phyloP scores from a whole-genome alignment of 2,888 invertebrate genomes.

The Lordiphosa andalusiaca region DNA sequence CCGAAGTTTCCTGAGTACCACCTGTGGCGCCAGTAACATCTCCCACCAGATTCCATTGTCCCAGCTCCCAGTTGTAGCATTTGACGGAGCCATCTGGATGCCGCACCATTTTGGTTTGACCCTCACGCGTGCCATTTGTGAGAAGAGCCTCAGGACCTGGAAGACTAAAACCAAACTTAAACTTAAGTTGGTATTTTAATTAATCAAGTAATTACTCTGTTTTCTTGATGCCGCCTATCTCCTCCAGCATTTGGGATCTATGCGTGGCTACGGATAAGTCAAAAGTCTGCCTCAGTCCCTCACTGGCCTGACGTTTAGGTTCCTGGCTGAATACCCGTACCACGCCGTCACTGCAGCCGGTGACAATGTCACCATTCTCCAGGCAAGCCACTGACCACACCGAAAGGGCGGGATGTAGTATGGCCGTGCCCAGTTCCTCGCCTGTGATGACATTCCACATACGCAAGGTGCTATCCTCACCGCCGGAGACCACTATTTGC shows the following conservation, averaged over 20 bases:
- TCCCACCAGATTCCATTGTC: constrained; percentile 92
- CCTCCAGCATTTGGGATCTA: constrained; percentile 84
- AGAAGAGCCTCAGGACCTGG: constrained; percentile 90
- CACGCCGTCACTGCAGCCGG: constrained; percentile 93
- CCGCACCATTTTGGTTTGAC: constrained; percentile 91
- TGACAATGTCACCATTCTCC: constrained; percentile 93
- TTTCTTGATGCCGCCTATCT: constrained; percentile 92
- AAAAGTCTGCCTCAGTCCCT: constrained; percentile 84
- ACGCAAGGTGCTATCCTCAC: constrained; percentile 93
- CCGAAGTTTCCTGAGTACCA: constrained; percentile 84
- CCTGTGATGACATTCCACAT: constrained; percentile 85
- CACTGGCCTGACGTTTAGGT: constrained; percentile 85
- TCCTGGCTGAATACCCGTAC: constrained; percentile 92
- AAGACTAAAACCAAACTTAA: constrained; percentile 81
- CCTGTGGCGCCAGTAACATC: constrained; percentile 91
- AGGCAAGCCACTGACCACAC: constrained; percentile 93
- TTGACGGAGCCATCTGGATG: constrained; percentile 86
- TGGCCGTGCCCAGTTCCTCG: constrained; percentile 66
- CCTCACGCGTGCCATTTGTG: constrained; percentile 88
- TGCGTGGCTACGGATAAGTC: constrained; percentile 87
- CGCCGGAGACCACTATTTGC: constrained; percentile 87
- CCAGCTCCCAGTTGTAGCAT: constrained; percentile 89
- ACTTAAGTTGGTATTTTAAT: background rate
- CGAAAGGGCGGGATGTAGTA: constrained; percentile 88
- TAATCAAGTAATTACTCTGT: constrained; percentile 84